These are phyloP conservation scores for Drosophila simulans DNA, from an alignment of 1,140 invertebrate species.

Conservation along the genomic window DNA sequence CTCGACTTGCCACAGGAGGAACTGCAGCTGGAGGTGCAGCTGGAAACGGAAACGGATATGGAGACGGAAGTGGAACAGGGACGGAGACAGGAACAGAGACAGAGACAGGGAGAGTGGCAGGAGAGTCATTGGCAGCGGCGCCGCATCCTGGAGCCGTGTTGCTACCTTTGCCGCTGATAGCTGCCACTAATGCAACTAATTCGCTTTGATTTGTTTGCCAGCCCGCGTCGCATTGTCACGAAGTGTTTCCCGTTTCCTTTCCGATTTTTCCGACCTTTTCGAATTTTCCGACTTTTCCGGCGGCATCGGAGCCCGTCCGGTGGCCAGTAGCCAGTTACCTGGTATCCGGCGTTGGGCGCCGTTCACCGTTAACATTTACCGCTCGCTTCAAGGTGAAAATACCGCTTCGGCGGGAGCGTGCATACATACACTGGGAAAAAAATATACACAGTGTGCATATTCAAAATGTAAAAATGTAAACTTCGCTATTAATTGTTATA, in stretches of 20 bases:
- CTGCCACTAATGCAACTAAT: slow-evolving; percentile 68
- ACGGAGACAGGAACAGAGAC: background rate
- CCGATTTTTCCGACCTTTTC: slow-evolving; percentile 7
- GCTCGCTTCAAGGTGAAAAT: slow-evolving; percentile 13
- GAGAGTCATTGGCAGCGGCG: slow-evolving; percentile 31
- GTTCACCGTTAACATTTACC: slow-evolving; percentile 26
- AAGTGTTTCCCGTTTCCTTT: slow-evolving; percentile 46
- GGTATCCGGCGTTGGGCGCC: slow-evolving; percentile 36
- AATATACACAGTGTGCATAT: background rate
- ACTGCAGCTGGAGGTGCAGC: background rate
- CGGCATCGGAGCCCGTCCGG: slow-evolving; percentile 18
- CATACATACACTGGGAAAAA: slow-evolving; percentile 10
- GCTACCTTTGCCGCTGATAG: slow-evolving; percentile 45
- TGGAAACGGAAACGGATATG: background rate
- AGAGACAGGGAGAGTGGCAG: background rate
- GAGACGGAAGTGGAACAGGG: background rate
- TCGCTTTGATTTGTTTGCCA: slow-evolving; percentile 67
- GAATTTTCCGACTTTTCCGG: slow-evolving; percentile 26
- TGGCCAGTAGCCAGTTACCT: slow-evolving; percentile 38
- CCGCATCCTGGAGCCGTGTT: slow-evolving; percentile 29
- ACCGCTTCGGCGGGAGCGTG: background rate
- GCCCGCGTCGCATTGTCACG: slow-evolving; percentile 57
- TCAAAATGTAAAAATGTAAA: no score
- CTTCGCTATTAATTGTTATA: no score
- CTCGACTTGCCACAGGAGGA: slow-evolving; percentile 20